These are phyloP conservation scores for Cinara cedri DNA, from an alignment of 2,888 invertebrate species.

Conservation along the genomic window DNA sequence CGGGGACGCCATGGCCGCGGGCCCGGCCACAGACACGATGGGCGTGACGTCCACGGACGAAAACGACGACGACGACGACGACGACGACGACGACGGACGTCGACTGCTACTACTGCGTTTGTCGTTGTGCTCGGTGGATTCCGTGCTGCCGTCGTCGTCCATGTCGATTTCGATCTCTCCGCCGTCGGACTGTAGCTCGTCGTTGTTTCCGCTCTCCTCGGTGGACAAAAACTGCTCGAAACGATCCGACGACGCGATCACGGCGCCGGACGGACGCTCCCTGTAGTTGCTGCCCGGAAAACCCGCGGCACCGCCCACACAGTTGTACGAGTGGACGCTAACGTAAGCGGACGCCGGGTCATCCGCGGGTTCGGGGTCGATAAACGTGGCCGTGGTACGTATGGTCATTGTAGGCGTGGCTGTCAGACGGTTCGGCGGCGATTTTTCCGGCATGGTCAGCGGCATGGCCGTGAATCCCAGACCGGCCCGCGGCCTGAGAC, in stretches of 20 bases:
- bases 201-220: conserved; percentile 34
- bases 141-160: conserved; percentile 5
- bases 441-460: conserved; percentile 62
- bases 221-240: conserved; percentile 44
- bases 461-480: conserved; percentile 70
- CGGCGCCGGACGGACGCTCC: conserved; percentile 64
- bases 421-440: conserved; percentile 73
- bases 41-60: background rate
- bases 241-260: conserved; percentile 47
- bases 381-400: conserved; percentile 69
- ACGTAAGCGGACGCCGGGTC: conserved; percentile 69
- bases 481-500: conserved; percentile 71
- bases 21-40: background rate
- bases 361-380: conserved; percentile 69
- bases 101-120: background rate
- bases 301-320: conserved; percentile 74
- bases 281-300: conserved; percentile 86
- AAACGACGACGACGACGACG: background rate
- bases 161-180: background rate
- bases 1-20: too few species aligned
- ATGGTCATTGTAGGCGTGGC: conserved; percentile 61
- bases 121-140: background rate
- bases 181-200: conserved; percentile 41
- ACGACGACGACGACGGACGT: background rate
- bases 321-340: conserved; percentile 84